These are phyloP conservation scores for Urocitellus parryii DNA, from an alignment of 2,113 vertebrate species.

Conservation along the genomic window DNA sequence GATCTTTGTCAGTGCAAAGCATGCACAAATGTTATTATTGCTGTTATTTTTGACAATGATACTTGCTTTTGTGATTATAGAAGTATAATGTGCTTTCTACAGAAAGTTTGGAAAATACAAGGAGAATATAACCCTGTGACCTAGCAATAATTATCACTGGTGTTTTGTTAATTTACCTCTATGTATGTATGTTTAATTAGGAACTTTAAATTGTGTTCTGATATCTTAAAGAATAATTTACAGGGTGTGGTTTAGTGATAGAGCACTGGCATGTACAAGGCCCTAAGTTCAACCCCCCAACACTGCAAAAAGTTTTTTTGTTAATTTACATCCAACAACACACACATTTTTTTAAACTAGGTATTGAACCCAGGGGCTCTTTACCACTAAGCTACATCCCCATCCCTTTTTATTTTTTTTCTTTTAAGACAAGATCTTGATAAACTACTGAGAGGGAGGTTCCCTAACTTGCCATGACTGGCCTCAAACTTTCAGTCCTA, in stretches of 20 bases:
- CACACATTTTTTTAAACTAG: conserved; percentile 10
- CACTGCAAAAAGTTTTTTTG: background rate
- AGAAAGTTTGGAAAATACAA: conserved; percentile 49
- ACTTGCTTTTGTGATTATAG: conserved; percentile 23
- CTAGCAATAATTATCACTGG: conserved; percentile 14
- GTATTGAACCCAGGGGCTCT: too few relatives aligned
- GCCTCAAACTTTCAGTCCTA: background rate
- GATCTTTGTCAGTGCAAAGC: background rate
- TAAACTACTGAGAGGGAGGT: too few relatives aligned
- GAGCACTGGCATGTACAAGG: too few relatives aligned
- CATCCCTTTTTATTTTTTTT: too few relatives aligned
- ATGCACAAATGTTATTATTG: background rate
- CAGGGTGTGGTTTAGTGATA: too few relatives aligned
- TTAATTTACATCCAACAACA: conserved; percentile 51
- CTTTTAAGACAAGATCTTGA: too few relatives aligned
- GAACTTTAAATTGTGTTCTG: conserved; percentile 45
- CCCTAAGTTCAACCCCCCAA: too few relatives aligned
- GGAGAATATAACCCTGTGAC: background rate
- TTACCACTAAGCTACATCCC: too few relatives aligned
- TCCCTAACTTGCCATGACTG: background rate
- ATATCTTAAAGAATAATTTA: background rate
- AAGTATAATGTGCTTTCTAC: background rate
- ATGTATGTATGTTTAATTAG: conserved; percentile 43
- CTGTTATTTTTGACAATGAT: conserved; percentile 41
- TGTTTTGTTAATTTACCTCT: conserved; percentile 1